phyloP scores from a whole-genome alignment of 1,140 invertebrate genomes.

The Diprion similis region DNA sequence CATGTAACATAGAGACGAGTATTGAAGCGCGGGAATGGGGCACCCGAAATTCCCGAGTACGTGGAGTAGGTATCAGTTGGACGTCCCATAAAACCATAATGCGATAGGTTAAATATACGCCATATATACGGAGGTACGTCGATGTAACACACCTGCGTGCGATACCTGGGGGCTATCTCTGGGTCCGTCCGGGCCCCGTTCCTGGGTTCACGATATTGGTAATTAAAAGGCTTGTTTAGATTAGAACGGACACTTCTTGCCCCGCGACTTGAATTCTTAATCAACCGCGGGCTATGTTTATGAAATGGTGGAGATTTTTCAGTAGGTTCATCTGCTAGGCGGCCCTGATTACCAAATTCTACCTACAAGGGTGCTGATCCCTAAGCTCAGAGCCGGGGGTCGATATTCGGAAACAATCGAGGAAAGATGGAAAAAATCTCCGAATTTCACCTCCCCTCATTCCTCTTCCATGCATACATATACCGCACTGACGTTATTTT shows the following conservation, averaged over 20 bases:
- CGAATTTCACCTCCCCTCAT: too few species aligned
- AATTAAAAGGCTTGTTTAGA: conserved; percentile 17
- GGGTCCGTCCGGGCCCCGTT: too few species aligned
- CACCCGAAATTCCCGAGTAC: not conserved
- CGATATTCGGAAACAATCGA: too few species aligned
- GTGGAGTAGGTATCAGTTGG: not conserved
- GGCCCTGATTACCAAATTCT: too few species aligned
- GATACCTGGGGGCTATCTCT: not conserved
- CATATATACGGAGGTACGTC: not conserved
- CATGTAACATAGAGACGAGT: not conserved
- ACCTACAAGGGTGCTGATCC: too few species aligned
- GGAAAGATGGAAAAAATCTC: too few species aligned
- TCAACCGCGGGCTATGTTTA: conserved; percentile 12
- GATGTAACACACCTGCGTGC: not conserved
- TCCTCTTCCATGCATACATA: too few species aligned
- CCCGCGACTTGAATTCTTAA: conserved; percentile 15
- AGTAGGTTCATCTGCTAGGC: not conserved
- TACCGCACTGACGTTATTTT: too few species aligned
- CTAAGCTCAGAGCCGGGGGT: too few species aligned
- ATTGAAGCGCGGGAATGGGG: not conserved
- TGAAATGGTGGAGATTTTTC: conserved; percentile 15
- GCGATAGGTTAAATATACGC: not conserved
- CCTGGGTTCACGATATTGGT: not conserved
- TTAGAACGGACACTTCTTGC: conserved; percentile 14
- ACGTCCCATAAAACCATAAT: conserved; percentile 15